Evolutionary conservation across 53 echinoderm and acorn worm species (phyloP), one percentile per base, ranked within the genome.

Genomic region (Paelopatides confundens): DNA sequence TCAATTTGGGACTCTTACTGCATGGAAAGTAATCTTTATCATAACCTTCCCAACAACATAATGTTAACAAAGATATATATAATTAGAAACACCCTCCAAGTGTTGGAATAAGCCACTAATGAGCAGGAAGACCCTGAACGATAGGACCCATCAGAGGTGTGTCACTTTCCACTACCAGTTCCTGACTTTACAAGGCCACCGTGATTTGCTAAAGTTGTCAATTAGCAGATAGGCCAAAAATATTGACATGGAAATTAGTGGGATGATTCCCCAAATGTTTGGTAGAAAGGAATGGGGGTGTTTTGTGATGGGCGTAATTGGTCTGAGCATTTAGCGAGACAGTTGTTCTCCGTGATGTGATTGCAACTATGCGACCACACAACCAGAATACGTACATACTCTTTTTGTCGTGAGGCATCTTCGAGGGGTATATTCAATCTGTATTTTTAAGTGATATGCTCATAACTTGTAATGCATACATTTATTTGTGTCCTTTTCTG

Each of bases 31-130:
- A 3, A 74, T 29, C 39, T 3, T 24, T 8, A 39, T 74, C 15
- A 46, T 39, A 2, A n/a, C n/a, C 12, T 23, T 6, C 12, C 39
- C 46, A 17, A 35, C 74, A 39, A 74, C 74, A 39, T 46, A 74
- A 74, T 40, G n/a, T 74, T 39, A 74, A 74, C 74, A 74, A 74
- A 74, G 46, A 39, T 74, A 13, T n/a, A n/a, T 40, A 74, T 74
- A 74, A 74, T 74, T 46, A 74, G 74, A 74, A 74, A 74, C 38
- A 46, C 39, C 35, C 47, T 74, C 9, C 35, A 74, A 39, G 74
- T 24, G 40, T 39, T 74, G 13, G 40, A 36, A 74, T 39, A 36
- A 74, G 74, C 40, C 40, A 43, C 39, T 74, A 74, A 74, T 74
- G 74, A 74, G 74, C 74, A 2, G 3, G 14, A 74, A 74, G 74